phyloP scores from a whole-genome alignment of 2,888 invertebrate species.

The Meloe dianella region DNA sequence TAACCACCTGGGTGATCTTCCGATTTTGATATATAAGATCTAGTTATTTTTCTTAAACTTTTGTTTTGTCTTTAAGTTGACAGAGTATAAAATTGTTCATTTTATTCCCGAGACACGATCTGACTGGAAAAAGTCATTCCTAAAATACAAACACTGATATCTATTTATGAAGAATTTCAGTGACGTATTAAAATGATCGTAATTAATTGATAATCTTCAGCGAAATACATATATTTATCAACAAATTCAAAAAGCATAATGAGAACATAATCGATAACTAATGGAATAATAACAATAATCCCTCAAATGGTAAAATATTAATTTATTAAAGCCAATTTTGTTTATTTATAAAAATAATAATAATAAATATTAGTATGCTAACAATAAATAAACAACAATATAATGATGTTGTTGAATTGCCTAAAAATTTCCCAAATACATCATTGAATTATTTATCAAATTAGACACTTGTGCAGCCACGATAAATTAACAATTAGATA shows the following conservation, averaged over 20 bases:
- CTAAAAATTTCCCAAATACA: not conserved
- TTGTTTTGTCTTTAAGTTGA: too few relatives aligned
- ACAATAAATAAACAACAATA: not conserved
- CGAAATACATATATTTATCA: not conserved
- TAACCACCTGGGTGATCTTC: too few relatives aligned
- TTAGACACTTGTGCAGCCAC: not conserved
- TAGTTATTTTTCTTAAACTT: too few relatives aligned
- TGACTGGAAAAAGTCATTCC: too few relatives aligned
- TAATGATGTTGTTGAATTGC: not conserved
- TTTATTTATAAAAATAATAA: not conserved
- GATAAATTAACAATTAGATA: constrained; percentile 5
- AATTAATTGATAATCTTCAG: too few relatives aligned
- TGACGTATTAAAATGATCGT: too few relatives aligned
- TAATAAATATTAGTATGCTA: not conserved
- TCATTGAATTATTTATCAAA: not conserved
- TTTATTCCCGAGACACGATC: too few relatives aligned
- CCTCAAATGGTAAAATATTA: not conserved
- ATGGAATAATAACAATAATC: not conserved
- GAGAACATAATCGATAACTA: not conserved
- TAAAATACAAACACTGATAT: too few relatives aligned
- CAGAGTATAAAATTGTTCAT: too few relatives aligned
- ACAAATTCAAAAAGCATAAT: not conserved
- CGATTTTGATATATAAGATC: too few relatives aligned
- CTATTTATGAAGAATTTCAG: too few relatives aligned
- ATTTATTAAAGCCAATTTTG: not conserved